Evolutionary conservation across 2,888 invertebrate species (phyloP), one percentile per base, ranked within the genome.

Genomic region (Clusia tigrina): DNA sequence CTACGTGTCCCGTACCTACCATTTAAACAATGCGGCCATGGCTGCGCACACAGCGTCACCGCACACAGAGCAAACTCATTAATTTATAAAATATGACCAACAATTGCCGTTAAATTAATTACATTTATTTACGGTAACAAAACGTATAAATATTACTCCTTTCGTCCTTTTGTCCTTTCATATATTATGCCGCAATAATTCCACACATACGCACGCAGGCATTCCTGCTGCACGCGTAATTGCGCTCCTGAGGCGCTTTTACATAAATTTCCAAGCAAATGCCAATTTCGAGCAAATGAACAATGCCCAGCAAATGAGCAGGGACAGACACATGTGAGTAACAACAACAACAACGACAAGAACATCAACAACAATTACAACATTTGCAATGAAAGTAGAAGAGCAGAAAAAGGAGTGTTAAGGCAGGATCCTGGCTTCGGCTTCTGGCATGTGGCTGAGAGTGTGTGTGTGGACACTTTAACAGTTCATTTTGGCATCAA

Each of bases 161-260:
- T 10, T 17, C 42, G 15, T 42, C 10, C 48, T 3, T 18, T 22
- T 20, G 20, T 2, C 48, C 18, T 20, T 32, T 9, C 6, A 32
- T 32, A 12, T 32, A 12, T 12, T 9, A 32, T 6, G 15, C 42
- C 3, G 42, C 18, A 20, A 15, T 20, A 18, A 5, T 20, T 32
- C n/a, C 42, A 42, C 42, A 42, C 2, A n/a, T 42, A n/a, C 42
- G 32, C 32, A 32, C 42, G 54, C 52, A 56, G 54, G 42, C 60
- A 70, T 70, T 70, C 65, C 66, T 66, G 63, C 65, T n/a, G n/a
- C n/a, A n/a, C 58, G 58, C 62, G 64, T 70, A 66, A 69, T 69
- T 69, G 54, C 60, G 63, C 65, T 67, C 68, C 64, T 37, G 60
- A 65, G 69, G 69, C 64, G 65, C 60, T 68, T 67, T 67, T 63